Base-by-base conservation (phyloP, 2,888 invertebrate species). In the Tupiocoris notatus region DNA sequence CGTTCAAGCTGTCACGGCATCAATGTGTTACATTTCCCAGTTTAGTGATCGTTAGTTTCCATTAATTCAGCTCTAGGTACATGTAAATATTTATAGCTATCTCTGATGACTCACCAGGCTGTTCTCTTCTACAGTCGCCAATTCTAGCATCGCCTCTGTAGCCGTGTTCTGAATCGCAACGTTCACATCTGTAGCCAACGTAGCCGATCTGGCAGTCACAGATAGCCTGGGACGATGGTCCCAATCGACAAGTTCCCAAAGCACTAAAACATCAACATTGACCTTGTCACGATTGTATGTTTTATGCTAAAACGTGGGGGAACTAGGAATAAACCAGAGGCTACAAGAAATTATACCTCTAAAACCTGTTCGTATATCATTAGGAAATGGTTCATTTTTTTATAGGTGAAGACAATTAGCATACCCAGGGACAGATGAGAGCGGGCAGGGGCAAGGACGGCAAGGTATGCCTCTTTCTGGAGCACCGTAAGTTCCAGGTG, bases 191-290 rank as follows among this genome's bases (percentile, higher is more conserved):
- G 21, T 89, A 85, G 7, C 95, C 95, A 70, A 84, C 85, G 82
- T 90, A 94, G 82, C 95, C 96, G 71, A 88, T 86, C 59, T 90
- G 89, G 83, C 97, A 97, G 79, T 92, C 88, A 83, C 96, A 96
- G 1, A 89, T 87, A 0, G 93, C 91, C 78, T 89, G 88, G 2
- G 91, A 91, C 80, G 92, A 91, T 0, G 88, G 85, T 64, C 89
- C 92, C 17, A 94, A 84, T 22, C 88, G 87, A 83, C 97, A 97
- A 58, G 64, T 66, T 17, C 21, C 23, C 2, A 23, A 16, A 16
- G 57, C 17, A 23, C 77, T 77, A 7, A 3, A 39, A 39, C 39
- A 39, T 39, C n/a, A n/a, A 39, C 6, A 39, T 39, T 39, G 39
- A 39, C n/a, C n/a, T n/a, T n/a, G n/a, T n/a, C n/a, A n/a, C n/a